Evolutionary conservation across 2,888 invertebrate species (phyloP).

Genomic region (Nephrocerus scutellatus): DNA sequence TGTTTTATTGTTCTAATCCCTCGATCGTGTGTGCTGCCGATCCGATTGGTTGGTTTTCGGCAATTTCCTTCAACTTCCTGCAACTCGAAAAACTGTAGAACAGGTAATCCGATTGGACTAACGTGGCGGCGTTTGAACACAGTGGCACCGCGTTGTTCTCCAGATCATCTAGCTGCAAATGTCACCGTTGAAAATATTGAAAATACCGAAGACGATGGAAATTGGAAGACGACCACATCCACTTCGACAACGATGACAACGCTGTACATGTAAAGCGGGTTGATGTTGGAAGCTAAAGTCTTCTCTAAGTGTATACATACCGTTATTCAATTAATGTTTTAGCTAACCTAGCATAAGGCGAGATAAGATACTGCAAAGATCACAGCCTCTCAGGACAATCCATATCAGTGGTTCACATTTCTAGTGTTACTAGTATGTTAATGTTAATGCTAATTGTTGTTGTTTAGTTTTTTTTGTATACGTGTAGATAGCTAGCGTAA

Average conservation of each 20-base stretch:
- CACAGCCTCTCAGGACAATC: too few relatives aligned
- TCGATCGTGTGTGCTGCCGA: too few relatives aligned
- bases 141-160: slow-evolving; percentile 24
- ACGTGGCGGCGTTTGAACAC: slow-evolving; percentile 31
- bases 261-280: slow-evolving; percentile 26
- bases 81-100: slow-evolving; percentile 13
- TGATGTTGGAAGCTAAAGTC: too few relatives aligned
- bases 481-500: too few relatives aligned
- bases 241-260: slow-evolving; percentile 31
- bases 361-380: too few relatives aligned
- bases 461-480: too few relatives aligned
- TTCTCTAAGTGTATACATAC: too few relatives aligned
- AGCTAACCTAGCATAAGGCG: too few relatives aligned
- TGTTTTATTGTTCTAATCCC: too few relatives aligned
- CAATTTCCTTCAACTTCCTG: neutral
- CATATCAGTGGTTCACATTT: slow-evolving; percentile 8
- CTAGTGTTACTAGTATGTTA: neutral
- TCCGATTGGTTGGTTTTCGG: too few relatives aligned
- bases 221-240: slow-evolving; percentile 18
- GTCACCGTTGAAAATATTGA: slow-evolving; percentile 25
- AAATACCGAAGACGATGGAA: slow-evolving; percentile 11
- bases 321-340: too few relatives aligned
- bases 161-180: slow-evolving; percentile 6
- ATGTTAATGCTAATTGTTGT: too few relatives aligned
- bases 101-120: slow-evolving; percentile 25